These are phyloP conservation scores for Siphamia tubifer DNA, from an alignment of 2,113 vertebrate genomes.

Conservation along the genomic window DNA sequence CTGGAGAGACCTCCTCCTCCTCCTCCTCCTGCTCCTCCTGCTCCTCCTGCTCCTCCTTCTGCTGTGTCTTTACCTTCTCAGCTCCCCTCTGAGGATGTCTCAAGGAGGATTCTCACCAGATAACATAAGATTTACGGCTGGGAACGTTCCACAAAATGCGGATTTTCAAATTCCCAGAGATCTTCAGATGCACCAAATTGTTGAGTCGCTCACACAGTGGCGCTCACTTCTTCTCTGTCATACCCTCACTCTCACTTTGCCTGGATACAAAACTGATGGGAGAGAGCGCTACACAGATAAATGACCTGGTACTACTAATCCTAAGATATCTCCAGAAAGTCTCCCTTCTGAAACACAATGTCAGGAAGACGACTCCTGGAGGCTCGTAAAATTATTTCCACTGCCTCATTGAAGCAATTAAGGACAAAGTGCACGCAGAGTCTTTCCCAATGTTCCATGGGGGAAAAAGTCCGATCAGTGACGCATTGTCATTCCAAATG, in stretches of 20 bases:
- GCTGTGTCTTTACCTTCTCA: conserved; percentile 47
- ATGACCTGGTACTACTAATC: conserved; percentile 45
- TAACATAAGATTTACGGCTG: conserved; percentile 63
- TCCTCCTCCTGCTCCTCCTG: too few relatives aligned
- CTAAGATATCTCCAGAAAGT: conserved; percentile 32
- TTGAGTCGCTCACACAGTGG: conserved; percentile 46
- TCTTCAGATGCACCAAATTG: conserved; percentile 60
- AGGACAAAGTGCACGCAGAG: conserved; percentile 62
- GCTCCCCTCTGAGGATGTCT: conserved; percentile 36
- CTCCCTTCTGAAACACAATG: conserved; percentile 29
- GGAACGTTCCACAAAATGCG: conserved; percentile 48
- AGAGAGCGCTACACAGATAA: conserved; percentile 39
- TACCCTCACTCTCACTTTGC: conserved; percentile 34
- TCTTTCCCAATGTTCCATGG: conserved; percentile 64
- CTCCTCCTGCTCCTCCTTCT: too few relatives aligned
- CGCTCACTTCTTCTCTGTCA: conserved; percentile 10
- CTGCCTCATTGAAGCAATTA: conserved; percentile 62
- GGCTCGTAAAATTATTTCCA: conserved; percentile 60
- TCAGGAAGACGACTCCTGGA: conserved; percentile 45
- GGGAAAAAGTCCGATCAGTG: conserved; percentile 56
- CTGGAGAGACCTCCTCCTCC: conserved; percentile 45
- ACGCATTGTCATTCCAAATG: conserved; percentile 57
- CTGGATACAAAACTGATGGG: conserved; percentile 44
- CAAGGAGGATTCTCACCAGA: conserved; percentile 56
- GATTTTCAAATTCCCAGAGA: conserved; percentile 64